A percentile compares a stretch with the other conserved stretches of the same genome.
Conservation (phyloP, 1,140 invertebrate species). For the Bombus breviceps region DNA sequence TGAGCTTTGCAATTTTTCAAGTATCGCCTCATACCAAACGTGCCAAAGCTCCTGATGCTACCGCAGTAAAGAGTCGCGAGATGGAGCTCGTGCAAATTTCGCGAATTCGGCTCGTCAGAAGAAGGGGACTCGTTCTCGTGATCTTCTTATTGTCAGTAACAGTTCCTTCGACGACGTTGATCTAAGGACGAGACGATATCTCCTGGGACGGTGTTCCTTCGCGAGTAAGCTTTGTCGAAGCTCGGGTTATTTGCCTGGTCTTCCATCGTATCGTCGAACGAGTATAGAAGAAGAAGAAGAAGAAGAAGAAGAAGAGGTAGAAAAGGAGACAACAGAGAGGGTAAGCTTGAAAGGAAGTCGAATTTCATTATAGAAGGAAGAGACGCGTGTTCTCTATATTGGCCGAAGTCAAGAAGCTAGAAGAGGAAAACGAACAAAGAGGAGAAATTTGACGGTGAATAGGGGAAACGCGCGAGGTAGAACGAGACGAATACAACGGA, state of each 20-base stretch:
- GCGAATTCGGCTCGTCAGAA: background rate
- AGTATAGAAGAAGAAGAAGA: no score
- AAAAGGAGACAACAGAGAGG: background rate
- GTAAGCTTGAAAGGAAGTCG: slow-evolving; percentile 60
- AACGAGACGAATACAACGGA: background rate
- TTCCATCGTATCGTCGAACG: background rate
- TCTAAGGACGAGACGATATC: slow-evolving; percentile 22
- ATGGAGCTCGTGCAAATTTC: background rate
- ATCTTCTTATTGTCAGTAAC: slow-evolving; percentile 35
- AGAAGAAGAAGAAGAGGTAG: no score
- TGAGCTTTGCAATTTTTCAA: background rate
- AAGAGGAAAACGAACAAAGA: background rate
- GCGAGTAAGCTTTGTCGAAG: slow-evolving; percentile 28
- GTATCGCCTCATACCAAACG: no score
- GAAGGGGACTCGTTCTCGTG: background rate
- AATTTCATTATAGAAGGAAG: slow-evolving; percentile 53
- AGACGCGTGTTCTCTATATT: slow-evolving; percentile 54
- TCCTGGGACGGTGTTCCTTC: background rate
- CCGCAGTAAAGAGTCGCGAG: no score
- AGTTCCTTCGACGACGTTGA: slow-evolving; percentile 31
- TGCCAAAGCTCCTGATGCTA: no score
- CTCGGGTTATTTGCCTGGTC: slow-evolving; percentile 18
- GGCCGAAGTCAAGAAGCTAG: background rate
- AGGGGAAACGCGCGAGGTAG: background rate
- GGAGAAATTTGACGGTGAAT: background rate